Evolutionary conservation across 2,797 vertebrate genomes (phyloP).

Genomic region (Margarornis squamiger): DNA sequence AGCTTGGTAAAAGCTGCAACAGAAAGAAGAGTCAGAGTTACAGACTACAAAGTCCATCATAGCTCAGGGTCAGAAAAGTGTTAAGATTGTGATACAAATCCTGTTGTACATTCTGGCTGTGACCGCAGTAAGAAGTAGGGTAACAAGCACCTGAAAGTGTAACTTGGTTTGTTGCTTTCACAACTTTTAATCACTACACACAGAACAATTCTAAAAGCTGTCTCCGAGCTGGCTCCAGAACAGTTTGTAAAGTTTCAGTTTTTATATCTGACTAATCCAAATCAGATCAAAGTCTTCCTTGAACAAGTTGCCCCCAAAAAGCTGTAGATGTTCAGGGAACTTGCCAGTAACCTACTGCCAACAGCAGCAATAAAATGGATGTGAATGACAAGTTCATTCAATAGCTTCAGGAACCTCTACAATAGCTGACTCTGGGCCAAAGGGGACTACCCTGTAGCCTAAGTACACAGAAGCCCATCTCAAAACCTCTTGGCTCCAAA

Average conservation of each 20-base stretch:
- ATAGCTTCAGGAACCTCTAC: background rate
- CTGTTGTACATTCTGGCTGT: background rate
- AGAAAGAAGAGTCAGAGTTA: background rate
- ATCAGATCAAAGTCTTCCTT: background rate
- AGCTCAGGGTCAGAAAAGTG: background rate
- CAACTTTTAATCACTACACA: background rate
- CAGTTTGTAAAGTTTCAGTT: background rate
- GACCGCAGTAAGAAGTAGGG: background rate
- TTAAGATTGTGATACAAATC: background rate
- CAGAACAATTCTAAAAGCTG: background rate
- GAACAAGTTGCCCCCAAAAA: background rate
- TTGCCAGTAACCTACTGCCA: background rate
- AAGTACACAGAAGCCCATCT: background rate
- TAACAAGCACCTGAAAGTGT: background rate
- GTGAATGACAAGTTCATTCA: background rate
- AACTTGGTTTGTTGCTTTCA: background rate
- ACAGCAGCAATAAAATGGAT: background rate
- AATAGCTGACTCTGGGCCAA: background rate
- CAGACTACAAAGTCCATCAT: background rate
- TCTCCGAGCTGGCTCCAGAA: background rate
- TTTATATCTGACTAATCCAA: background rate
- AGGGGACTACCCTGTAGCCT: background rate
- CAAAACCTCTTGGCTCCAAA: background rate
- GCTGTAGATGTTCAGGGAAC: background rate
- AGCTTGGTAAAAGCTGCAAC: background rate